Evolutionary conservation across 1,140 invertebrate genomes (phyloP).

Genomic region (Drosophila elegans): DNA sequence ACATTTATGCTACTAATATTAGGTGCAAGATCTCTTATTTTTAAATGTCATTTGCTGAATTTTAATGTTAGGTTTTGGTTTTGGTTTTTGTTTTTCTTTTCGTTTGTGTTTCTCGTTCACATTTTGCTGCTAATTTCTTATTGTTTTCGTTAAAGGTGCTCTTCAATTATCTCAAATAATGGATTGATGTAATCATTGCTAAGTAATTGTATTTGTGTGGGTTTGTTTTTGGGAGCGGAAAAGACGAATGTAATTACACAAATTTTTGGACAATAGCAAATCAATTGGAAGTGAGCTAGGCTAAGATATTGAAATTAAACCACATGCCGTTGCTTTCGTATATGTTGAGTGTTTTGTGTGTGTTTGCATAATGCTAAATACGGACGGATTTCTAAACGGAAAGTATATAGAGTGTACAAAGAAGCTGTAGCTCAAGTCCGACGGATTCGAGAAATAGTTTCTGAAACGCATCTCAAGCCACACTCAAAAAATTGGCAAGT

Average conservation of each 20-base stretch:
- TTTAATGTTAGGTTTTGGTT: slow-evolving; percentile 44
- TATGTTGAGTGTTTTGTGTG: slow-evolving; percentile 36
- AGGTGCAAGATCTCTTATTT: slow-evolving; percentile 63
- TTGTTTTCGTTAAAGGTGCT: slow-evolving; percentile 81
- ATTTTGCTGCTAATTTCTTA: slow-evolving; percentile 65
- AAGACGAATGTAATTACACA: slow-evolving; percentile 25
- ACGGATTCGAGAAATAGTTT: slow-evolving; percentile 35
- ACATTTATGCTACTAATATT: slow-evolving; percentile 59
- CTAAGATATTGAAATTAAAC: slow-evolving; percentile 17
- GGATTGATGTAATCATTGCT: slow-evolving; percentile 35
- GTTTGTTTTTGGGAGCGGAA: slow-evolving; percentile 14
- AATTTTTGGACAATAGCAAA: slow-evolving; percentile 20
- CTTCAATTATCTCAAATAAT: slow-evolving; percentile 70
- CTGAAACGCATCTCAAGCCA: slow-evolving; percentile 38
- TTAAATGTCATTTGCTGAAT: slow-evolving; percentile 50
- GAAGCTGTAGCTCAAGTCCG: slow-evolving; percentile 50
- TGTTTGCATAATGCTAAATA: slow-evolving; percentile 70
- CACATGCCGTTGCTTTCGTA: slow-evolving; percentile 27
- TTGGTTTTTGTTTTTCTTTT: too few species aligned
- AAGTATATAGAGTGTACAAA: slow-evolving; percentile 63
- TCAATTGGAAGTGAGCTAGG: slow-evolving; percentile 20
- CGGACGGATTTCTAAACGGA: slow-evolving; percentile 80
- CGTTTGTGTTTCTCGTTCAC: slow-evolving; percentile 34
- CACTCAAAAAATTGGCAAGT: slow-evolving; percentile 37
- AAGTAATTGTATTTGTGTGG: slow-evolving; percentile 34